Percentiles rank a stretch among this genome's conserved stretches.
Evolutionary conservation across 1,140 invertebrate genomes (phyloP).

Genomic region (Marisa cornuarietis): DNA sequence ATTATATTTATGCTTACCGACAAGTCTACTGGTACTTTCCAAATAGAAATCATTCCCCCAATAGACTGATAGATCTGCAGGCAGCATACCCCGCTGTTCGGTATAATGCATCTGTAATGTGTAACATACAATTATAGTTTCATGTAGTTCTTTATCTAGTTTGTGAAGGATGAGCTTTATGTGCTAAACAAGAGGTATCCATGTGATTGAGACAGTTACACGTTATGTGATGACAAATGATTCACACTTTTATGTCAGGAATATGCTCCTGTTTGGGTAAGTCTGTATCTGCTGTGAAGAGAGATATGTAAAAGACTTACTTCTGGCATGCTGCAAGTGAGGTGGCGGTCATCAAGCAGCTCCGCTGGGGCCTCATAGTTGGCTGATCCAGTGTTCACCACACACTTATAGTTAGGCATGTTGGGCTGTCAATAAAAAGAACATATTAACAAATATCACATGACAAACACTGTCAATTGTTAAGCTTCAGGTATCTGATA

Average conservation of each 20-base stretch:
- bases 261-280: too few species aligned
- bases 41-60: conserved; percentile 42
- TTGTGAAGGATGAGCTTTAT: too few species aligned
- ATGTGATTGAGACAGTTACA: too few species aligned
- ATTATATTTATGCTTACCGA: conserved; percentile 25
- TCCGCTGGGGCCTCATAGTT: conserved; percentile 24
- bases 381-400: conserved; percentile 20
- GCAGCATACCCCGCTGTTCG: conserved; percentile 28
- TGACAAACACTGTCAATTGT: too few species aligned
- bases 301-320: neutral
- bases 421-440: conserved; percentile 2
- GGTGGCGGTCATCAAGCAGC: conserved; percentile 24
- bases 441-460: neutral
- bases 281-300: too few species aligned
- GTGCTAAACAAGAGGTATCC: too few species aligned
- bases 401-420: conserved; percentile 25
- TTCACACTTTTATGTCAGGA: too few species aligned
- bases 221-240: too few species aligned
- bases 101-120: conserved; percentile 32
- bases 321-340: conserved; percentile 33
- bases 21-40: conserved; percentile 34
- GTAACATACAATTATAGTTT: neutral
- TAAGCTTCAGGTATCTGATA: neutral
- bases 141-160: too few species aligned
- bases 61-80: conserved; percentile 35